Percentiles rank a stretch among this genome's conserved stretches.
phyloP scores from a whole-genome alignment of 2,888 invertebrate genomes.

The Mythimna ferrago region DNA sequence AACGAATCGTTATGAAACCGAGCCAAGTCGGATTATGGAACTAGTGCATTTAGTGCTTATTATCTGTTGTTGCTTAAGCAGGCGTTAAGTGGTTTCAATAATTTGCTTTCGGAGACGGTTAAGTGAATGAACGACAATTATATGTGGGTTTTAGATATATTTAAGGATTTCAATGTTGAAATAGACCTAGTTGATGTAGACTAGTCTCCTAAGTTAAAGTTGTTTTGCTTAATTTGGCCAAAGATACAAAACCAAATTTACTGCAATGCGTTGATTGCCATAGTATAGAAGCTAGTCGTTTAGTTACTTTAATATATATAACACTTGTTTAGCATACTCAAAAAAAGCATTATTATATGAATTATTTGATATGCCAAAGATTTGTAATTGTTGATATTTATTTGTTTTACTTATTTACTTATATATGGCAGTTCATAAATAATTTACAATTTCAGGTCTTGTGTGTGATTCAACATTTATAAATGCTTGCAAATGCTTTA shows the following conservation, averaged over 20 bases:
- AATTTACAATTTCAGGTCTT: not conserved
- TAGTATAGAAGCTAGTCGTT: not conserved
- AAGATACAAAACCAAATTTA: not conserved
- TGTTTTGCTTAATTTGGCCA: not conserved
- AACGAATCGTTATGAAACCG: constrained; percentile 64
- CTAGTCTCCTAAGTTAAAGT: not conserved
- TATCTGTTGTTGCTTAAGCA: constrained; percentile 60
- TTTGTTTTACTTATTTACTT: not conserved
- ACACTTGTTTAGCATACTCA: not conserved
- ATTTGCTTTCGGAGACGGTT: constrained; percentile 16
- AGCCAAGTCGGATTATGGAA: constrained; percentile 56
- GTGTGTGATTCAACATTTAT: not conserved
- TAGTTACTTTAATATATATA: not conserved
- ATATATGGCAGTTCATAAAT: not conserved
- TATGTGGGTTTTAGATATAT: not conserved
- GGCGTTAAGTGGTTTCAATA: constrained; percentile 46
- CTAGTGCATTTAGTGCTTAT: constrained; percentile 59
- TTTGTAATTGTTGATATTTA: not conserved
- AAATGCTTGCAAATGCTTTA: not conserved
- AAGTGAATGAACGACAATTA: not conserved
- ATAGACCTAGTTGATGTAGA: not conserved
- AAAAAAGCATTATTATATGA: not conserved
- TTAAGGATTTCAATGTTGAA: not conserved
- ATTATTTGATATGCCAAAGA: not conserved
- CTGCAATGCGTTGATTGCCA: not conserved